Base-by-base conservation (phyloP, 2,888 invertebrate species). In the Pyralis farinalis region DNA sequence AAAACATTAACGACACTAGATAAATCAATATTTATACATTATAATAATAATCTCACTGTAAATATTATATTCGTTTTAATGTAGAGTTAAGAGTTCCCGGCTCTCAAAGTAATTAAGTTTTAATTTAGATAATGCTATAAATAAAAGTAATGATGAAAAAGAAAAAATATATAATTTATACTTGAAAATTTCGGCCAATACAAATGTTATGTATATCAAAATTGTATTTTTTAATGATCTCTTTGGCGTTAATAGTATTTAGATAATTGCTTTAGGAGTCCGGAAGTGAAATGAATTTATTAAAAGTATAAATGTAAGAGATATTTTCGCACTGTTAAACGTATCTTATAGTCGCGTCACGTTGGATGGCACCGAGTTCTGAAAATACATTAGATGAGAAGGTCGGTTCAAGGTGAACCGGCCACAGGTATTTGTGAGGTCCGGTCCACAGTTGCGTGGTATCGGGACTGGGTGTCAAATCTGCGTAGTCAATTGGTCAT, bases 211-310 rank as follows among this genome's bases (percentile, higher is more conserved):
- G 72, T 81, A 82, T 76, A 80, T 81, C 82, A 80, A 87, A 87
- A 87, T 85, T 86, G 83, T 88, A 87, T 87, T 87, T 81, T 82
- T 76, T 75, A 84, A 83, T 87, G 88, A 88, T 88, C 88, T 88
- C 88, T 86, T 87, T 70, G 83, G 77, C 77, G 78, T 78, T 74
- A 67, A 69, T 80, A 76, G 68, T 69, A 59, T 70, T 71, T 82
- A 81, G 75, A 72, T 76, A 78, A 85, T 86, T 87, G 84, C 87
- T 88, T 87, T 87, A 83, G 79, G 87, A 88, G 87, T 86, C 87
- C 70, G 87, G 86, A 84, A 76, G 78, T 81, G 70, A 77, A 83
- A 81, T 74, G 86, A 87, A 86, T 87, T 87, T 87, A 86, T 83
- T 81, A 83, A 82, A 77, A 75, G 58, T 75, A 75, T 75, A 74